These are phyloP conservation scores for Drosophila neonasuta DNA, from an alignment of 2,888 invertebrate species.

Conservation along the genomic window DNA sequence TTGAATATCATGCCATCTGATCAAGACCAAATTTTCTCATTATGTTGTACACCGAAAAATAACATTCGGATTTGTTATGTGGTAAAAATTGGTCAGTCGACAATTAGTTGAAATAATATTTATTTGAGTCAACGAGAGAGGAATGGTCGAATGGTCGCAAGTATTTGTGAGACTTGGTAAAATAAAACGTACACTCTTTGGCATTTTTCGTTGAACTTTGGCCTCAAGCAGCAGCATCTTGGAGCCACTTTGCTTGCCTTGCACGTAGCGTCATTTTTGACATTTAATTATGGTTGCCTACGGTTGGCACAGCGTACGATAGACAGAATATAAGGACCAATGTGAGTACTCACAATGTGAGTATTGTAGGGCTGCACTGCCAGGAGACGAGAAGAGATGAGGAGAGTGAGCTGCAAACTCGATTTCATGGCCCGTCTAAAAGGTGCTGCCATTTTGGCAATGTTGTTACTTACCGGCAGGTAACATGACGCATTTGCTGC, in stretches of 20 bases:
- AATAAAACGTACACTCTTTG: conserved; percentile 20
- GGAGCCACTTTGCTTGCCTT: conserved; percentile 60
- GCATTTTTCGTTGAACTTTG: conserved; percentile 54
- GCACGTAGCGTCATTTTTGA: conserved; percentile 80
- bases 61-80: too few relatives aligned
- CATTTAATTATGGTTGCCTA: conserved; percentile 78
- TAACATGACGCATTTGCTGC: conserved; percentile 49
- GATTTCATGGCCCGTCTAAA: conserved; percentile 67
- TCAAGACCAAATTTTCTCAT: too few relatives aligned
- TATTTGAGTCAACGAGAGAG: conserved; percentile 28
- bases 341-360: conserved; percentile 18
- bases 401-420: conserved; percentile 64
- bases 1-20: too few relatives aligned
- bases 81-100: neutral
- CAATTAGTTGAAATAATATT: conserved; percentile 31
- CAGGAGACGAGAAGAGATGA: conserved; percentile 20
- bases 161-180: neutral
- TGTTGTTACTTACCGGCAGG: conserved; percentile 43
- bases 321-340: conserved; percentile 20
- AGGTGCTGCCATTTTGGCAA: conserved; percentile 61
- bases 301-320: conserved; percentile 23
- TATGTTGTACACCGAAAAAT: too few relatives aligned
- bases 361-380: conserved; percentile 19
- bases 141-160: neutral
- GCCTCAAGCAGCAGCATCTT: conserved; percentile 26